These are phyloP conservation scores for Seriola aureovittata DNA, from an alignment of 2,113 vertebrate genomes.

Conservation along the genomic window DNA sequence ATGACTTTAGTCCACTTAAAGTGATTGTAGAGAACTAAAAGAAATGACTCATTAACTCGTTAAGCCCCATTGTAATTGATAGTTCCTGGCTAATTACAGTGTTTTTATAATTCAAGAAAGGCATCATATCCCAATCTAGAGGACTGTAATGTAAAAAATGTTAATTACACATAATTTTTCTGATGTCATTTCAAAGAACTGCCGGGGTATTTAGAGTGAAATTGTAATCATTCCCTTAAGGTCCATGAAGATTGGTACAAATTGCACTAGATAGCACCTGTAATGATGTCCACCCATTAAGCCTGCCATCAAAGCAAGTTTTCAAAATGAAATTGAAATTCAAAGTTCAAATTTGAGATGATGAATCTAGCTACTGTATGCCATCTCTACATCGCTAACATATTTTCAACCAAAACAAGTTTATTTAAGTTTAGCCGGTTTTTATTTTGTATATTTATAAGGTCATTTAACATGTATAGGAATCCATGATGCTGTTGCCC, in stretches of 20 bases:
- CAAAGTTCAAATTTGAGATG: not conserved
- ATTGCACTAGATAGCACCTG: not conserved
- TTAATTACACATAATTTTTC: not conserved
- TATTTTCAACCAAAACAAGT: not conserved
- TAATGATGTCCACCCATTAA: no score
- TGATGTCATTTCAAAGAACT: not conserved
- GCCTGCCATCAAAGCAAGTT: not conserved
- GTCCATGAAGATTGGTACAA: not conserved
- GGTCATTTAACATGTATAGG: not conserved
- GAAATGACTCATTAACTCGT: not conserved
- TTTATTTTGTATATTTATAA: not conserved
- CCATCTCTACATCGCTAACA: not conserved
- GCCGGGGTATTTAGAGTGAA: not conserved
- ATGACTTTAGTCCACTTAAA: not conserved
- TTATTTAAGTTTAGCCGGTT: no score
- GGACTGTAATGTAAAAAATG: not conserved
- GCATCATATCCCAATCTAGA: not conserved
- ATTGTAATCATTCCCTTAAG: not conserved
- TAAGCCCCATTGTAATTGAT: not conserved
- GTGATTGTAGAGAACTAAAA: not conserved
- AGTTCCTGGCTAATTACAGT: not conserved
- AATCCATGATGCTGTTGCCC: not conserved
- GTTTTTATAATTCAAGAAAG: not conserved
- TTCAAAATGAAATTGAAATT: not conserved
- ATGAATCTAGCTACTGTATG: not conserved